Evolutionary conservation across 2,797 vertebrate species (phyloP).

Genomic region (Poeciliopsis turneri): DNA sequence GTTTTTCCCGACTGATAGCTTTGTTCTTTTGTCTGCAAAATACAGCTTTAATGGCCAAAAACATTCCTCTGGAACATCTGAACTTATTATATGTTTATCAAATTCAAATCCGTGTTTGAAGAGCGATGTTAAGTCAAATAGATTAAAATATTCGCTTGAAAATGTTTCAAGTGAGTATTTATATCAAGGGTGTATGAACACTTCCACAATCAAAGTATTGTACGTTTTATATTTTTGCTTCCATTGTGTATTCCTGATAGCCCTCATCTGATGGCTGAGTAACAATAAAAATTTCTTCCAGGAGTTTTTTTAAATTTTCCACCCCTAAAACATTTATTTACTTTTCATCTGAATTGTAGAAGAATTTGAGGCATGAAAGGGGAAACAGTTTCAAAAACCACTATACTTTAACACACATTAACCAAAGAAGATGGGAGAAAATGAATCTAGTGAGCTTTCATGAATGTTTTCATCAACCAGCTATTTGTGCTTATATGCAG

Average conservation of each 20-base stretch:
- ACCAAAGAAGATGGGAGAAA: conserved; percentile 23
- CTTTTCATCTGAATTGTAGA: background rate
- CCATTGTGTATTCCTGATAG: background rate
- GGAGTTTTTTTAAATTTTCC: background rate
- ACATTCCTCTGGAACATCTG: no score
- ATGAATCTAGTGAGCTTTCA: conserved; percentile 39
- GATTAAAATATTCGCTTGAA: no score
- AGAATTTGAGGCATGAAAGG: background rate
- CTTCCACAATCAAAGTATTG: background rate
- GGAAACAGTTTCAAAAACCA: background rate
- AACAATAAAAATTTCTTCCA: background rate
- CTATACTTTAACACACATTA: background rate
- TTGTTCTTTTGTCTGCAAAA: background rate
- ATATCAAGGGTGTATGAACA: background rate
- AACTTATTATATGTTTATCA: background rate
- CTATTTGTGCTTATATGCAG: conserved; percentile 5
- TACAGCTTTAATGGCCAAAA: background rate
- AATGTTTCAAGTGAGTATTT: background rate
- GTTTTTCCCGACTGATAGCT: background rate
- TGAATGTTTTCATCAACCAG: conserved; percentile 9
- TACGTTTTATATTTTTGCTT: background rate
- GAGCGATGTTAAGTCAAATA: background rate
- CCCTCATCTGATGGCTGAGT: background rate
- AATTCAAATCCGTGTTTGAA: background rate
- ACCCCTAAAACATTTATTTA: background rate